Percentiles rank a stretch among this genome's conserved stretches.
These are phyloP conservation scores for Helogale parvula DNA, from an alignment of 2,113 vertebrate genomes.

Conservation along the genomic window DNA sequence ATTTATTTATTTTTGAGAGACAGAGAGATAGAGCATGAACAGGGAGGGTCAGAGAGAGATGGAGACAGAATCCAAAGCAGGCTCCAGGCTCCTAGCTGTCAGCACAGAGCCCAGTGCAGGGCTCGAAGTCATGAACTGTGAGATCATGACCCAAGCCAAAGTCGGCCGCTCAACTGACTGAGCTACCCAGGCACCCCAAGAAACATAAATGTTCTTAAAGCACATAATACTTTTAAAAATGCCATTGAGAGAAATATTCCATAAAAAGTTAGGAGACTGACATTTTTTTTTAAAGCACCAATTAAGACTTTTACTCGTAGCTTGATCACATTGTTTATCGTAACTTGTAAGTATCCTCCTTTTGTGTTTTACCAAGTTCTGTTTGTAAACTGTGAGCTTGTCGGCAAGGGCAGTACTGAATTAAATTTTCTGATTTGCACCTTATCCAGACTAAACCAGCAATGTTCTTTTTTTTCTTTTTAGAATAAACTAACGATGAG, in stretches of 20 bases:
- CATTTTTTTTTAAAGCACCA: neutral
- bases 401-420: neutral
- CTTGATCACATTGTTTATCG: neutral
- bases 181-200: neutral
- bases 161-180: too few relatives aligned
- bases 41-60: too few relatives aligned
- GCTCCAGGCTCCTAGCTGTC: too few relatives aligned
- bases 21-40: too few relatives aligned
- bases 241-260: constrained; percentile 15
- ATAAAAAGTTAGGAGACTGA: neutral
- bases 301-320: neutral
- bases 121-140: too few relatives aligned
- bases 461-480: neutral
- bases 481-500: neutral
- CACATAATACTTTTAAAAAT: neutral
- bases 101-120: too few relatives aligned
- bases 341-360: neutral
- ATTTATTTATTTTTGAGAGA: too few relatives aligned
- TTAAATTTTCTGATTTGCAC: neutral
- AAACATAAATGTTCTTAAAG: constrained; percentile 34
- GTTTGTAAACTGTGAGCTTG: neutral
- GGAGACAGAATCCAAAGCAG: too few relatives aligned
- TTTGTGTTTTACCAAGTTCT: constrained; percentile 18
- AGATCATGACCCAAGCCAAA: too few relatives aligned
- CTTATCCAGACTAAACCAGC: neutral